Conservation (phyloP, 2,113 vertebrate species). For the Benitochromis conjunctus region DNA sequence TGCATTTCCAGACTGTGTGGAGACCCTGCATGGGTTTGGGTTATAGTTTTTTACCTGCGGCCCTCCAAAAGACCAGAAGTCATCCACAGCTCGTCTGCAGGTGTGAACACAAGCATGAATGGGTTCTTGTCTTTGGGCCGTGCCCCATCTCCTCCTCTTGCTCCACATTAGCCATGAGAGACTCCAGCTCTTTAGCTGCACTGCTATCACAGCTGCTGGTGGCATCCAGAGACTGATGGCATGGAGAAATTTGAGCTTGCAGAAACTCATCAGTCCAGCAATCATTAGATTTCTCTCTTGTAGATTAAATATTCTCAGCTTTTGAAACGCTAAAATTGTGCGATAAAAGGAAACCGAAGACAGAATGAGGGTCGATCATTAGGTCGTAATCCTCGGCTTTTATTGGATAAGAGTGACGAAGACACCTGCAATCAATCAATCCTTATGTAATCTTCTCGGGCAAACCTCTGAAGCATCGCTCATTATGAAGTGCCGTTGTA, state of each 20-base stretch:
- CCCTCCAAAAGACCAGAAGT: not conserved
- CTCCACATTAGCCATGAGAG: not conserved
- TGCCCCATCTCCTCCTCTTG: not conserved
- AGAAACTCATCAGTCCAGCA: not conserved
- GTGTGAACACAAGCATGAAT: not conserved
- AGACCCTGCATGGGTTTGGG: not conserved
- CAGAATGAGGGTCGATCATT: conserved; percentile 16
- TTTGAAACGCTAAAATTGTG: not conserved
- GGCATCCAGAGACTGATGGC: not conserved
- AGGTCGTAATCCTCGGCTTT: conserved; percentile 26
- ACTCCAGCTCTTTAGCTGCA: not conserved
- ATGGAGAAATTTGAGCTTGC: not conserved
- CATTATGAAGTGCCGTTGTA: conserved; percentile 14
- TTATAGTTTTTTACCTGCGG: not conserved
- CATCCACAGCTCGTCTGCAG: not conserved
- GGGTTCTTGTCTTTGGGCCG: not conserved
- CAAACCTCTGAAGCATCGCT: conserved; percentile 24
- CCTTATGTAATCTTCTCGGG: conserved; percentile 46
- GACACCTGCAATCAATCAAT: conserved; percentile 40
- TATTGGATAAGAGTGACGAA: conserved; percentile 43
- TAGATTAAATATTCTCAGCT: not conserved
- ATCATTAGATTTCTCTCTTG: not conserved
- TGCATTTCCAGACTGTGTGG: not conserved
- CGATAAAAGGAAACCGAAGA: not conserved
- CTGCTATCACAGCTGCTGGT: not conserved